These are phyloP conservation scores for Baronia brevicornis DNA, from an alignment of 2,888 invertebrate genomes.

Conservation along the genomic window DNA sequence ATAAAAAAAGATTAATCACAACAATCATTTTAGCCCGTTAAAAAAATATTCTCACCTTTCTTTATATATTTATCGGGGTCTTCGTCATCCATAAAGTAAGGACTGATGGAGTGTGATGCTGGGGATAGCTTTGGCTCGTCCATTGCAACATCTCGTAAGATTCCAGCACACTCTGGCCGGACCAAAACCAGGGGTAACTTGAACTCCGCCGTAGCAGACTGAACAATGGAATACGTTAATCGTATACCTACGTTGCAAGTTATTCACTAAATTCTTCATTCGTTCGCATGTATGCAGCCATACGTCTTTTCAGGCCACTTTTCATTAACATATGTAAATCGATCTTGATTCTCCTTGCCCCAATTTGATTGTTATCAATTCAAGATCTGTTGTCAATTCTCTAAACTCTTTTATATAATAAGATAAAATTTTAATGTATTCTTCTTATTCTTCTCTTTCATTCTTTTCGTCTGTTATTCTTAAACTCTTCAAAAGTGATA, in stretches of 20 bases:
- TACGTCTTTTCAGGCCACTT: too few species aligned
- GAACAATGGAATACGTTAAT: constrained; percentile 16
- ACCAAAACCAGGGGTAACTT: constrained; percentile 81
- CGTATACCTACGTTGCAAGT: constrained; percentile 9
- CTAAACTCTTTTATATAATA: too few species aligned
- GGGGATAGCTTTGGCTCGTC: constrained; percentile 77
- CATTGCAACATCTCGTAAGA: constrained; percentile 75
- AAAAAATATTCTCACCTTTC: constrained; percentile 64
- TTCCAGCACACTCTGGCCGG: constrained; percentile 80
- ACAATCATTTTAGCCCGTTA: constrained; percentile 1
- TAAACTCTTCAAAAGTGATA: not conserved
- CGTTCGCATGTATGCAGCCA: too few species aligned
- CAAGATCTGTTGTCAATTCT: too few species aligned
- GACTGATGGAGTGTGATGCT: constrained; percentile 75
- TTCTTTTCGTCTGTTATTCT: constrained; percentile 3
- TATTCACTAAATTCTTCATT: constrained; percentile 19
- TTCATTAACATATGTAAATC: too few species aligned
- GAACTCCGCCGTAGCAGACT: constrained; percentile 82
- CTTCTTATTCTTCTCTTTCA: constrained; percentile 17
- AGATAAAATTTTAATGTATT: too few species aligned
- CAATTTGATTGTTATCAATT: too few species aligned
- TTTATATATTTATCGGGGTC: constrained; percentile 79
- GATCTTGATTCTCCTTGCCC: too few species aligned
- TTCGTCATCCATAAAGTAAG: constrained; percentile 79
- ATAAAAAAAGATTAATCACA: too few species aligned